These are phyloP conservation scores for Sabatieria punctata DNA, from an alignment of 2,888 invertebrate species.

Conservation along the genomic window DNA sequence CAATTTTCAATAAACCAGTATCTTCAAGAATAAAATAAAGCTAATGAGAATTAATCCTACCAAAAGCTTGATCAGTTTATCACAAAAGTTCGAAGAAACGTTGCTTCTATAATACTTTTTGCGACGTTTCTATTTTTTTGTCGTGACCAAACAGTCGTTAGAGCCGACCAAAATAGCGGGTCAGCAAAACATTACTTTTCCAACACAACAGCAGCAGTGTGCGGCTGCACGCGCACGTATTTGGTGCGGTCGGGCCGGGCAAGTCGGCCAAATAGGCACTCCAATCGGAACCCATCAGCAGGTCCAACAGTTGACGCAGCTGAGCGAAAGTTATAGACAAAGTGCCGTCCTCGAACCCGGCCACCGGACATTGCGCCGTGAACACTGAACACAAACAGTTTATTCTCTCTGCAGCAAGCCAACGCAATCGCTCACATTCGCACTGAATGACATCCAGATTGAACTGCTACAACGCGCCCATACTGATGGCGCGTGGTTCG, in stretches of 20 bases:
- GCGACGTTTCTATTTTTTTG: no score
- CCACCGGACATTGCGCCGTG: conserved; percentile 81
- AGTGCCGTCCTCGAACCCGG: conserved; percentile 64
- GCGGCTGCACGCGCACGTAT: conserved; percentile 76
- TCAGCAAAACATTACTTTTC: conserved; percentile 85
- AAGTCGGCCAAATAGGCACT: conserved; percentile 91
- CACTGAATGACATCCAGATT: conserved; percentile 88
- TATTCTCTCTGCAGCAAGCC: neutral
- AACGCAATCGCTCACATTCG: conserved; percentile 48
- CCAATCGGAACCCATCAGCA: conserved; percentile 86
- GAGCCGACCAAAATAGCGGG: no score
- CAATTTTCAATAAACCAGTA: no score
- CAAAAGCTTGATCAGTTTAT: no score
- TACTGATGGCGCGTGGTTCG: conserved; percentile 55
- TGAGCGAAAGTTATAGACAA: conserved; percentile 73
- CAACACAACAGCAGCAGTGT: conserved; percentile 67
- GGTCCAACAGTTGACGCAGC: conserved; percentile 61
- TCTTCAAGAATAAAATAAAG: no score
- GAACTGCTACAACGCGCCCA: conserved; percentile 75
- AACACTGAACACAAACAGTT: conserved; percentile 48
- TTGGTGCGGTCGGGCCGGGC: conserved; percentile 61
- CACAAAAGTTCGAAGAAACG: no score
- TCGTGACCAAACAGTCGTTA: no score
- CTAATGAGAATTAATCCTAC: no score
- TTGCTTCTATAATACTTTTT: no score